These are phyloP conservation scores for Diceros bicornis DNA, from an alignment of 2,797 vertebrate species.

Conservation along the genomic window DNA sequence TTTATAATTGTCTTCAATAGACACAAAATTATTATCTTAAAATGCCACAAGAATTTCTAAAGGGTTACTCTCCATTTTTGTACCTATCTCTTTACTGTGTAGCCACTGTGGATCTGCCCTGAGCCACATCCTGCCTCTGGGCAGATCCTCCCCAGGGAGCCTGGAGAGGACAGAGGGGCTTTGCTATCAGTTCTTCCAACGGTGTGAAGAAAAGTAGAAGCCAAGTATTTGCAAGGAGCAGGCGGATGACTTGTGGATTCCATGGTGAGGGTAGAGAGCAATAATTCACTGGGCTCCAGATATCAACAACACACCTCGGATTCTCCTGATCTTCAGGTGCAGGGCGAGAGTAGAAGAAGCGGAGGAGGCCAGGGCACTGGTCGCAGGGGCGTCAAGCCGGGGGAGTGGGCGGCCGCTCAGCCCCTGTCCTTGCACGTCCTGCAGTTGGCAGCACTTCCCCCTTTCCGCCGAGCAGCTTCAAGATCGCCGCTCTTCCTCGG, in stretches of 20 bases:
- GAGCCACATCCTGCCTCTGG: neutral
- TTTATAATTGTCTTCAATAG: neutral
- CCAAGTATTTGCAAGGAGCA: neutral
- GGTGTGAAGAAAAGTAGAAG: neutral
- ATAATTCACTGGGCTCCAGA: neutral
- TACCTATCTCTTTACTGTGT: neutral
- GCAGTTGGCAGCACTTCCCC: neutral
- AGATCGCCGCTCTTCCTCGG: fast-evolving
- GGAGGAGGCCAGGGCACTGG: neutral
- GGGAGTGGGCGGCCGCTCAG: neutral
- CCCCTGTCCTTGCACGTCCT: neutral
- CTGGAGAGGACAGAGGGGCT: neutral
- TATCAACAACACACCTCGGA: neutral
- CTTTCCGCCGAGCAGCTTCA: neutral
- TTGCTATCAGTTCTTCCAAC: neutral
- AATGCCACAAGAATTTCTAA: neutral
- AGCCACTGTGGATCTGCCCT: neutral
- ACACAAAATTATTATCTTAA: neutral
- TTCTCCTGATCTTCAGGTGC: neutral
- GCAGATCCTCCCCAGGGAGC: neutral
- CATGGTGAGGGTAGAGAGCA: neutral
- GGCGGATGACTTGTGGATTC: neutral
- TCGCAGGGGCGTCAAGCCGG: neutral
- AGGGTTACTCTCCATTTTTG: neutral
- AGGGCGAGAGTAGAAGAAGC: neutral